These are phyloP conservation scores for Drosophila yakuba DNA, from an alignment of 1,140 invertebrate species.

Conservation along the genomic window DNA sequence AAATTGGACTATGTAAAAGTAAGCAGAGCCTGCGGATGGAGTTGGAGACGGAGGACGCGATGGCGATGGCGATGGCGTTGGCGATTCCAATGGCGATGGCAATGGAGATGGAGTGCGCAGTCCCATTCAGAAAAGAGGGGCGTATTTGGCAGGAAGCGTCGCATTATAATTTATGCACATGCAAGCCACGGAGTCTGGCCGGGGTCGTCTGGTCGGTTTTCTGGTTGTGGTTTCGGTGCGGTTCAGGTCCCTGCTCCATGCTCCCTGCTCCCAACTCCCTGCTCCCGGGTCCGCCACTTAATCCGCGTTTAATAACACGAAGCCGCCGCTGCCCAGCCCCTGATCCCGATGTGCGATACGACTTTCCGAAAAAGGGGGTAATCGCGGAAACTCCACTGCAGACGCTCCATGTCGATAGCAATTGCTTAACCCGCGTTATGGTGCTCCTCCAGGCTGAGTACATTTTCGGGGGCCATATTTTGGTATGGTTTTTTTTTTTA, in stretches of 20 bases:
- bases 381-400: conserved; percentile 35
- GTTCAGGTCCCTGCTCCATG: too few relatives aligned
- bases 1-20: conserved; percentile 69
- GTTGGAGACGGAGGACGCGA: conserved; percentile 11
- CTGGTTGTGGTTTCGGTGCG: conserved; percentile 30
- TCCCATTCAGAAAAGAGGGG: conserved; percentile 46
- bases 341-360: conserved; percentile 20
- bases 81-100: conserved; percentile 19
- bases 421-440: conserved; percentile 69
- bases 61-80: conserved; percentile 15
- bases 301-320: conserved; percentile 81
- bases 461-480: conserved; percentile 16
- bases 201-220: conserved; percentile 37
- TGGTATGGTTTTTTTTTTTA: not conserved
- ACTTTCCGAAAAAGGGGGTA: not conserved
- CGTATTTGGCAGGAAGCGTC: conserved; percentile 61
- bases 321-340: conserved; percentile 36
- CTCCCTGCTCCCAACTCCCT: not conserved
- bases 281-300: conserved; percentile 54
- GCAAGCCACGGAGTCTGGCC: conserved; percentile 76
- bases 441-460: conserved; percentile 18
- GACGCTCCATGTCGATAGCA: conserved; percentile 48
- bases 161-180: conserved; percentile 79
- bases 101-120: conserved; percentile 31
- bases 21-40: conserved; percentile 46